These are phyloP conservation scores for Clarias pachynema DNA, from an alignment of 2,797 vertebrate genomes.

Conservation along the genomic window DNA sequence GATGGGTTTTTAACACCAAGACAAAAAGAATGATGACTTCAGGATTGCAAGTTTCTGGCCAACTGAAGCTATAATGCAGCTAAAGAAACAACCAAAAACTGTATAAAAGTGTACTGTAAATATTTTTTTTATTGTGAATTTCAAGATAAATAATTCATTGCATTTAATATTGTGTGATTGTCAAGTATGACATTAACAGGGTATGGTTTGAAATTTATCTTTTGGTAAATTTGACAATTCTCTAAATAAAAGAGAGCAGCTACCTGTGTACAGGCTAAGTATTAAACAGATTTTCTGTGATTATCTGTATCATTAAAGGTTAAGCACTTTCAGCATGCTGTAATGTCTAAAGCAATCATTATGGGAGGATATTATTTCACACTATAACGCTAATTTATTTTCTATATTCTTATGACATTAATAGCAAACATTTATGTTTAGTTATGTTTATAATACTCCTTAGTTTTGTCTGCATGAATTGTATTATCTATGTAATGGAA, in stretches of 20 bases:
- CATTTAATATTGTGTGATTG: not conserved
- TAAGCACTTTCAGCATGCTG: not conserved
- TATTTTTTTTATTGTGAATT: not conserved
- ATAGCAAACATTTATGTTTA: slow-evolving; percentile 7
- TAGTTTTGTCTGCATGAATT: slow-evolving; percentile 3
- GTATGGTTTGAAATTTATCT: not conserved
- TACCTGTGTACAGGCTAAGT: not conserved
- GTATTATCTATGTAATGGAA: not conserved
- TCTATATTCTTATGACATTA: slow-evolving; percentile 2
- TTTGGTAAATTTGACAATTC: not conserved
- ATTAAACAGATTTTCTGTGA: slow-evolving; percentile 13
- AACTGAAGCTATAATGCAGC: not conserved
- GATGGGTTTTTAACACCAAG: not conserved
- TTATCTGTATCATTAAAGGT: not conserved
- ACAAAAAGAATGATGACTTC: not conserved
- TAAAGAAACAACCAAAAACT: not conserved
- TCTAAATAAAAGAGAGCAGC: not conserved
- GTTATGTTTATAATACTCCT: not conserved
- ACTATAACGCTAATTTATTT: slow-evolving; percentile 49
- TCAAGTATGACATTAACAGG: not conserved
- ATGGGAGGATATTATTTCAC: slow-evolving; percentile 47
- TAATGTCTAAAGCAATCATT: not conserved
- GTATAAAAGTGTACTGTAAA: not conserved
- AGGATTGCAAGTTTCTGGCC: not conserved
- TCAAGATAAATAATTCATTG: not conserved